Conservation (phyloP, 2,797 vertebrate genomes). For the Periparus ater region DNA sequence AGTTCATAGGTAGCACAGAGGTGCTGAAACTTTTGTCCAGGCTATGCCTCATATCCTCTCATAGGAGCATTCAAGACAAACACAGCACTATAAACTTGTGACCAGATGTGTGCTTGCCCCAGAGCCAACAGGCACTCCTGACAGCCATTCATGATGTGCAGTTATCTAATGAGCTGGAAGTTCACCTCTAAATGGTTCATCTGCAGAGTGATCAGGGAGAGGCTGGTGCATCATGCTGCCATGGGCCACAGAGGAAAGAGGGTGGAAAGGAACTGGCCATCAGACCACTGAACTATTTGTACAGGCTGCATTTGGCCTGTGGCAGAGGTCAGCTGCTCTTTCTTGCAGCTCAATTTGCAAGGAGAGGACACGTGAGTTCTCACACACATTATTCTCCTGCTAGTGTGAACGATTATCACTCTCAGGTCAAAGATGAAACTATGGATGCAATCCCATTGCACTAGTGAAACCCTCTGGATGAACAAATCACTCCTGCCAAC, state of each 20-base stretch:
- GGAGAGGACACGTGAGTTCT: not conserved
- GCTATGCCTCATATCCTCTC: not conserved
- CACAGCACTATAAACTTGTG: not conserved
- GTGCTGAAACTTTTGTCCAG: not conserved
- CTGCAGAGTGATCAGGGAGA: not conserved
- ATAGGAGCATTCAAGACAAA: not conserved
- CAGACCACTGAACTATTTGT: not conserved
- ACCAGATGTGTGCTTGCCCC: not conserved
- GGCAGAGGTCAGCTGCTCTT: not conserved
- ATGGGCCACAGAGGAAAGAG: not conserved
- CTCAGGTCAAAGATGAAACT: not conserved
- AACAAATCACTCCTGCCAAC: not conserved
- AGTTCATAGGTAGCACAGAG: not conserved
- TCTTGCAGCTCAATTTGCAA: not conserved
- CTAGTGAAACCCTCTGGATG: not conserved
- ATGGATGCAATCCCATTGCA: not conserved
- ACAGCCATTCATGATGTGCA: not conserved
- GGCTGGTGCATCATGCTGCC: not conserved
- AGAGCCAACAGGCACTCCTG: not conserved
- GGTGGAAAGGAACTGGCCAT: not conserved
- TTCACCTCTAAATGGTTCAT: not conserved
- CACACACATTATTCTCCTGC: fast-evolving
- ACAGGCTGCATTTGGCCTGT: not conserved
- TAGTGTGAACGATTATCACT: not conserved
- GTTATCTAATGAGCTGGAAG: not conserved